Evolutionary conservation across 30 jellyfish, hydroid and myxozoan genomes (phyloP).

Genomic region (Aurelia coerulea): DNA sequence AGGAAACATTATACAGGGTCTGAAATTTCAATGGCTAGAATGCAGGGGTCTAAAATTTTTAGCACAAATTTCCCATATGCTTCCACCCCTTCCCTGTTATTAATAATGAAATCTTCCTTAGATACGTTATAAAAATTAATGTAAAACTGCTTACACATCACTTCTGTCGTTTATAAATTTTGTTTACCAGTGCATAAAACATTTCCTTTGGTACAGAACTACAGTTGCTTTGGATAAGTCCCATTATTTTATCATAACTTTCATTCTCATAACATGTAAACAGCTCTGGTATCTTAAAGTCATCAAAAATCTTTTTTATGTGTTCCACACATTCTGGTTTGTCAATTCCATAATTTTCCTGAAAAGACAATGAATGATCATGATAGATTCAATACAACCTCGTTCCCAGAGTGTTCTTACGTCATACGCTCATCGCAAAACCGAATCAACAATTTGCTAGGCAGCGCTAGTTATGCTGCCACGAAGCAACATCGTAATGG

Average conservation of each 20-base stretch:
- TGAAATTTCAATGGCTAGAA: too few relatives aligned
- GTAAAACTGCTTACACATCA: background rate
- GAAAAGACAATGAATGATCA: background rate
- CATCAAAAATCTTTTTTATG: conserved; percentile 62
- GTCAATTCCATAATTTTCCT: conserved; percentile 82
- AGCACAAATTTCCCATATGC: too few relatives aligned
- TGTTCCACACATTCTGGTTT: conserved; percentile 43
- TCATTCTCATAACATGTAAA: conserved; percentile 62
- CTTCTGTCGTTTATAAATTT: conserved; percentile 68
- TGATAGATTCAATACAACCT: background rate
- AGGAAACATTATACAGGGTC: too few relatives aligned
- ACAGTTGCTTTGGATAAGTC: conserved; percentile 44
- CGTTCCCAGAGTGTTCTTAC: too few relatives aligned
- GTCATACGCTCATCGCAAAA: too few relatives aligned
- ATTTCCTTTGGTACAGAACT: conserved; percentile 69
- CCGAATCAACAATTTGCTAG: too few relatives aligned
- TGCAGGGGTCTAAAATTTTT: too few relatives aligned
- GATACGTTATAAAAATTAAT: background rate
- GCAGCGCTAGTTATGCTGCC: too few relatives aligned
- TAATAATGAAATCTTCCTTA: background rate
- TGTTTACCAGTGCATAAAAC: conserved; percentile 63
- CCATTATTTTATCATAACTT: conserved; percentile 48
- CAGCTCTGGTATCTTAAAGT: conserved; percentile 43
- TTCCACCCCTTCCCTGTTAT: too few relatives aligned
- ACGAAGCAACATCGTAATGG: too few relatives aligned